These are phyloP conservation scores for Drosophila biarmipes DNA, from an alignment of 1,140 invertebrate genomes.

Conservation along the genomic window DNA sequence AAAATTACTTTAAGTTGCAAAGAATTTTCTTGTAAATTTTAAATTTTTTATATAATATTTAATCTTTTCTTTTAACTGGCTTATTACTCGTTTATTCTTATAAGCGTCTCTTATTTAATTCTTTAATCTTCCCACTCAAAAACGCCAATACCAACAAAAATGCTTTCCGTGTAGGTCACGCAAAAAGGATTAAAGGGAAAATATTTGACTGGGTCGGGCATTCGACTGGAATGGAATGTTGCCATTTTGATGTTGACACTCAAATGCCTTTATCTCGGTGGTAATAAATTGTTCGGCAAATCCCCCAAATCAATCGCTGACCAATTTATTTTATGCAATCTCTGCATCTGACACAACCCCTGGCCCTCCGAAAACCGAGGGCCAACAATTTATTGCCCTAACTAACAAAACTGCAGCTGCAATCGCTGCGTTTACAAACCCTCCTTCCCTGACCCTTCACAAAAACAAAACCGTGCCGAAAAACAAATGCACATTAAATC, in stretches of 20 bases:
- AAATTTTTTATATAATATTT: too few relatives aligned
- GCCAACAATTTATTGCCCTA: slow-evolving; percentile 67
- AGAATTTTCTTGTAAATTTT: too few relatives aligned
- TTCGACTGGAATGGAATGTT: slow-evolving; percentile 43
- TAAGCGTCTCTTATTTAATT: too few relatives aligned
- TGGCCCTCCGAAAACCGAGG: slow-evolving; percentile 17
- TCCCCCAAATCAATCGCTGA: slow-evolving; percentile 65
- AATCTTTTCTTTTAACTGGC: too few relatives aligned
- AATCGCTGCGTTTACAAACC: slow-evolving; percentile 42
- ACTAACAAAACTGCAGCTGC: slow-evolving; percentile 58
- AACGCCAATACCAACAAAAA: not conserved
- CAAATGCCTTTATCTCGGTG: slow-evolving; percentile 48
- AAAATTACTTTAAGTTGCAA: not conserved
- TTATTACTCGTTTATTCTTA: too few relatives aligned
- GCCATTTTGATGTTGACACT: slow-evolving; percentile 54
- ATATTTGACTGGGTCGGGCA: slow-evolving; percentile 29
- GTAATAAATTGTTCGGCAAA: slow-evolving; percentile 57
- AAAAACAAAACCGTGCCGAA: slow-evolving; percentile 14
- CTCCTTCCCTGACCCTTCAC: slow-evolving; percentile 1
- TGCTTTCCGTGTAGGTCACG: slow-evolving; percentile 21
- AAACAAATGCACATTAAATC: slow-evolving; percentile 60
- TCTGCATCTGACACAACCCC: slow-evolving; percentile 51
- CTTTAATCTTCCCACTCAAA: too few relatives aligned
- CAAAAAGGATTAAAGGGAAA: slow-evolving; percentile 41
- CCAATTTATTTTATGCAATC: slow-evolving; percentile 72